These are phyloP conservation scores for Spilarctia lutea DNA, from an alignment of 2,888 invertebrate species.

Conservation along the genomic window DNA sequence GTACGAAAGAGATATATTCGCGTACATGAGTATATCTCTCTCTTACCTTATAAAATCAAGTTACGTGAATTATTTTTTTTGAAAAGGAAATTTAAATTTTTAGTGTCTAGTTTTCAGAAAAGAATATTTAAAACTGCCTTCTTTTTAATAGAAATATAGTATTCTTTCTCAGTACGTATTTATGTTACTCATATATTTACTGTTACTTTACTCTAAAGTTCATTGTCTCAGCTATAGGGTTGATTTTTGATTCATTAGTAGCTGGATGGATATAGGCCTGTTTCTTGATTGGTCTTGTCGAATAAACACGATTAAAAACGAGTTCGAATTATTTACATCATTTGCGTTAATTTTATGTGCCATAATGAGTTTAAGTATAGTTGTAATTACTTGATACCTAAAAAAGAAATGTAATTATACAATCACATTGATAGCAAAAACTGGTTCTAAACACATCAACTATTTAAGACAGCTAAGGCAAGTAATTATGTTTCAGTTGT, in stretches of 20 bases:
- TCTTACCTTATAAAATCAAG: not conserved
- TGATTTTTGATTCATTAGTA: not conserved
- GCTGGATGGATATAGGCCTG: not conserved
- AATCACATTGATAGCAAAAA: constrained; percentile 11
- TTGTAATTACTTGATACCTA: constrained; percentile 16
- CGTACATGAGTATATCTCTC: not conserved
- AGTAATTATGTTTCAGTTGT: constrained; percentile 3
- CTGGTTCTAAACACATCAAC: constrained; percentile 2
- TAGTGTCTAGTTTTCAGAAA: not conserved
- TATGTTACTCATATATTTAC: not conserved
- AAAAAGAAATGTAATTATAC: constrained; percentile 6
- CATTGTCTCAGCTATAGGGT: not conserved
- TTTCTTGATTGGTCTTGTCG: not conserved
- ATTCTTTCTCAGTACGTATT: not conserved
- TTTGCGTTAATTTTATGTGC: constrained; percentile 12
- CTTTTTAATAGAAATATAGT: not conserved
- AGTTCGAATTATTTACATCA: constrained; percentile 15
- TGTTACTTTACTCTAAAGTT: not conserved
- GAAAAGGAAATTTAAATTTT: not conserved
- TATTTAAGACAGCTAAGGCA: not conserved
- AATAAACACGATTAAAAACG: constrained; percentile 16
- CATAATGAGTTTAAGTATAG: constrained; percentile 1
- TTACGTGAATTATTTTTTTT: not conserved
- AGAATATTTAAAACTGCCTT: not conserved
- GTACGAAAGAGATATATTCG: not conserved